Evolutionary conservation across 2,113 vertebrate species (phyloP).

Genomic region (Callocephalon fimbriatum): DNA sequence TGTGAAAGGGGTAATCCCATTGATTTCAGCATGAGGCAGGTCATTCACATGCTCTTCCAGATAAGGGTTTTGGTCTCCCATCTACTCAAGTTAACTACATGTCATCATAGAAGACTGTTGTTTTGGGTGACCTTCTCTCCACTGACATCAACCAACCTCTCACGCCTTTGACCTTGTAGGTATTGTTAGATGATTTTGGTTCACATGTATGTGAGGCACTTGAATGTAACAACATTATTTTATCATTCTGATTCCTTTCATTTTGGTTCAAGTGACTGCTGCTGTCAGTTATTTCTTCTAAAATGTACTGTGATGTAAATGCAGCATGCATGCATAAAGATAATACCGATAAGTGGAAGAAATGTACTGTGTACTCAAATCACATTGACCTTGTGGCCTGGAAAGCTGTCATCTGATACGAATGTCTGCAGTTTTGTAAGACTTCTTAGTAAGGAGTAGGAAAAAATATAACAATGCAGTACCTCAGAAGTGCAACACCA

Average conservation of each 20-base stretch:
- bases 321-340: not conserved
- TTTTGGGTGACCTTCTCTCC: not conserved
- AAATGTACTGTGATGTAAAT: not conserved
- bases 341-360: not conserved
- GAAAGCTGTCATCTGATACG: not conserved
- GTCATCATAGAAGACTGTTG: not conserved
- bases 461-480: not conserved
- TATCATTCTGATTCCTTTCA: not conserved
- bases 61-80: not conserved
- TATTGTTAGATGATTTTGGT: not conserved
- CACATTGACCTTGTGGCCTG: not conserved
- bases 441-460: not conserved
- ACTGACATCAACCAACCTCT: not conserved
- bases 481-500: not conserved
- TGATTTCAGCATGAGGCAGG: not conserved
- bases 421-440: not conserved
- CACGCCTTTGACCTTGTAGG: not conserved
- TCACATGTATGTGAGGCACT: not conserved
- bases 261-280: not conserved
- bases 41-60: not conserved
- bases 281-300: not conserved
- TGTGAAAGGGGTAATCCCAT: not conserved
- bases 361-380: not conserved
- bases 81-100: not conserved
- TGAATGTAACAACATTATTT: not conserved